phyloP scores from a whole-genome alignment of 2,888 invertebrate species.

The Escarpia spicata region DNA sequence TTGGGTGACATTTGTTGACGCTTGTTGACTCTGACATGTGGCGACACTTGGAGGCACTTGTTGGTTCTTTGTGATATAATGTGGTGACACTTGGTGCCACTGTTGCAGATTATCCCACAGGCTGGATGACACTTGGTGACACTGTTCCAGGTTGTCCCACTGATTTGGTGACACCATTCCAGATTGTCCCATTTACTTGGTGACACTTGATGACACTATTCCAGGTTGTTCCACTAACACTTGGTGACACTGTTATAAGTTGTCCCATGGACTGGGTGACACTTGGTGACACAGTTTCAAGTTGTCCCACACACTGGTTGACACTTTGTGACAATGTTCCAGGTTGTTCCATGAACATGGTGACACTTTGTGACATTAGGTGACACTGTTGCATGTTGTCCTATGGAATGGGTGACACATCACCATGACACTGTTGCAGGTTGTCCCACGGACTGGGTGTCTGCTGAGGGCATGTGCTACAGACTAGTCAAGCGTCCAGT shows the following conservation, averaged over 20 bases:
- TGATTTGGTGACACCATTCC: background rate
- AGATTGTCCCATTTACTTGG: background rate
- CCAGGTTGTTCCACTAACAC: background rate
- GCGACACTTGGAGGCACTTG: background rate
- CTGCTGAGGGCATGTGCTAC: constrained; percentile 70
- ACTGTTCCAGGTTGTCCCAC: background rate
- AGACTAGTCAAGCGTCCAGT: constrained; percentile 63
- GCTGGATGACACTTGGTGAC: background rate
- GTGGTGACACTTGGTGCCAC: background rate
- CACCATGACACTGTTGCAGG: constrained; percentile 41
- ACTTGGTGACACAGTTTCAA: background rate
- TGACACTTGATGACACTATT: background rate
- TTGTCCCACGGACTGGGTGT: constrained; percentile 68
- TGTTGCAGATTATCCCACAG: background rate
- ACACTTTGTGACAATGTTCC: background rate
- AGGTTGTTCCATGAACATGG: background rate
- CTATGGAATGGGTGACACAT: background rate
- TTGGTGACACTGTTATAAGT: background rate
- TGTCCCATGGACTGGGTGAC: background rate
- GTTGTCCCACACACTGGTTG: background rate
- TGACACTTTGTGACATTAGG: background rate
- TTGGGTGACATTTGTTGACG: background rate
- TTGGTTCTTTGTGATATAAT: background rate
- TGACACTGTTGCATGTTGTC: background rate
- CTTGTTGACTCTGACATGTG: too few relatives aligned